These are phyloP conservation scores for Aramus guarauna DNA, from an alignment of 2,113 vertebrate genomes.

Conservation along the genomic window DNA sequence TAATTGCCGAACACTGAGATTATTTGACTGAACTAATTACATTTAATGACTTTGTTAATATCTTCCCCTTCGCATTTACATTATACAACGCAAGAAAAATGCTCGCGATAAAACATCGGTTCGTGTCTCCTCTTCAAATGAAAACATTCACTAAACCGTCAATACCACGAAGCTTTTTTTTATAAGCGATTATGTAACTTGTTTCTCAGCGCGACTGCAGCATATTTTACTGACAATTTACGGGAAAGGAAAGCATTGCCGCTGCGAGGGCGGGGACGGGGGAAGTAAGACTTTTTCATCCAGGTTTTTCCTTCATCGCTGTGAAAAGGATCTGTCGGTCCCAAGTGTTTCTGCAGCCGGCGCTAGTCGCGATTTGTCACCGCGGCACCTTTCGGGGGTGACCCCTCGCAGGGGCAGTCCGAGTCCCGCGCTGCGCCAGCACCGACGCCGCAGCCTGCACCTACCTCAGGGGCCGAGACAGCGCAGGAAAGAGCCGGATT, in stretches of 20 bases:
- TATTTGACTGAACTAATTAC: neutral
- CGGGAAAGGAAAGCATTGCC: neutral
- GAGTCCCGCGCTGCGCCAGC: neutral
- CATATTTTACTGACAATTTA: neutral
- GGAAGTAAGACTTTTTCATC: neutral
- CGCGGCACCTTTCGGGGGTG: neutral
- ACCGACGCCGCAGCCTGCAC: neutral
- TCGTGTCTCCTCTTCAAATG: neutral
- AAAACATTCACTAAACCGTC: neutral
- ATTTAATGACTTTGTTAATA: neutral
- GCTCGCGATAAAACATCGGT: neutral
- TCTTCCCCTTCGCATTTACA: neutral
- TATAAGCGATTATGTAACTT: constrained; percentile 58
- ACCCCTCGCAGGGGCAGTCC: neutral
- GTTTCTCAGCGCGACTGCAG: neutral
- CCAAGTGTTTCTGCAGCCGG: neutral
- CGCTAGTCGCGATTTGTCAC: neutral
- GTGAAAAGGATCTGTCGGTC: neutral
- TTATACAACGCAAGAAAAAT: neutral
- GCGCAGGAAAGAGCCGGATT: neutral
- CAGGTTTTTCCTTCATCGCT: neutral
- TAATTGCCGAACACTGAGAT: neutral
- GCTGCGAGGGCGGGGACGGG: neutral
- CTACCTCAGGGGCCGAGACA: neutral
- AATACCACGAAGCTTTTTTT: neutral